Evolutionary conservation across 2,888 invertebrate genomes (phyloP), one percentile per base, ranked within the genome.

Genomic region (Amaurobius ferox): DNA sequence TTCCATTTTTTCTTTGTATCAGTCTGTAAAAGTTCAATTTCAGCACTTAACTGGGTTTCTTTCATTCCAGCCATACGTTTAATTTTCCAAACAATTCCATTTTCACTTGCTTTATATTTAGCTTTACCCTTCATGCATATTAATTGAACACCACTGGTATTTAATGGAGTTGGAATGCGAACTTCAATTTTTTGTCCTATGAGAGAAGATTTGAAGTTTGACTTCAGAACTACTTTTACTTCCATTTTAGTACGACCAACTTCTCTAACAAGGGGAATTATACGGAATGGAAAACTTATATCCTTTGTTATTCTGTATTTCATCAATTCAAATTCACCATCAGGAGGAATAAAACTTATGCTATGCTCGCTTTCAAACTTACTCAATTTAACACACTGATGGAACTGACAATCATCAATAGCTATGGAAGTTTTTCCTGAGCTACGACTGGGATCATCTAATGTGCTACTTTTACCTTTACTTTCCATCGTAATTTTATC

Each of bases 341-440:
- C 99, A 0, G 99, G 99, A 86, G 99, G 99, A 91, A 99, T 99
- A 93, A 99, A 99, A 90, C 98, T 98, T 91, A 99, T 99, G 91
- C 98, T 98, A 93, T 99, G 99, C 92, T 99, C 99, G 0, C 99
- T 99, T 93, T 99, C 99, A 92, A 99, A 99, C 94, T 99, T 99
- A 92, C 98, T 98, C 83, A 99, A 94, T 91, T 99, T 99, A 71
- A 99, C 99, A 91, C 99, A 99, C 92, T 99, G 99, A 92, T 99
- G 99, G 93, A 99, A 99, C 93, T 99, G 99, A 90, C 99, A 99
- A 93, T 99, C 99, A 91, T 99, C 99, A 90, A 99, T 99, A 28
- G 99, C 99, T n/a, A 99, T 99, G 48, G 98, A 97, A 0, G 98
- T 98, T 92, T 98, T 98, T 73, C 97, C 97, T n/a, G 96, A 95